phyloP scores from a whole-genome alignment of 2,888 invertebrate species.

The Halictus quadricinctus region DNA sequence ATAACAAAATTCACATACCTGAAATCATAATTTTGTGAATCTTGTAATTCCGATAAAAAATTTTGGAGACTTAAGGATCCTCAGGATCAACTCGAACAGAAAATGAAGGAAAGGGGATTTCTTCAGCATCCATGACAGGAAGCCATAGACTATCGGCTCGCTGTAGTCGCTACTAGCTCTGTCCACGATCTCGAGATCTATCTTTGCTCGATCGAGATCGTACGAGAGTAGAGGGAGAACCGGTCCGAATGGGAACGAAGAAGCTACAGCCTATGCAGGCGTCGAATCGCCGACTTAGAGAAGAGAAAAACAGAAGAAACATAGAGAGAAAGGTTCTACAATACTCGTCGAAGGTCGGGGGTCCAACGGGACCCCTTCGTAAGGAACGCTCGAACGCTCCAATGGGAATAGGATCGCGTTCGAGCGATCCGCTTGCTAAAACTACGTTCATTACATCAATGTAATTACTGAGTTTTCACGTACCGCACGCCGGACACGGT shows the following conservation, averaged over 20 bases:
- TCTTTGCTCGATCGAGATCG: slow-evolving; percentile 56
- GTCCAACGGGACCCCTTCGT: slow-evolving; percentile 31
- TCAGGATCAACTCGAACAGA: neutral
- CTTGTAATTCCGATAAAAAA: neutral
- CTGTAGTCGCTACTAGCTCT: neutral
- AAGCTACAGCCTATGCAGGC: neutral
- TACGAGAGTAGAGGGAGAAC: slow-evolving; percentile 40
- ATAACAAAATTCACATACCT: neutral
- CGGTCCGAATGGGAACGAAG: neutral
- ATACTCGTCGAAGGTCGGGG: slow-evolving; percentile 43
- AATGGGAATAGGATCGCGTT: slow-evolving; percentile 53
- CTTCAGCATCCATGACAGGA: neutral
- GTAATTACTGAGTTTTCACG: slow-evolving; percentile 80
- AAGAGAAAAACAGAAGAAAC: slow-evolving; percentile 11
- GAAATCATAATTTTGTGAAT: neutral
- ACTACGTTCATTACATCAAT: slow-evolving; percentile 78
- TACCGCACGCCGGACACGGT: slow-evolving; percentile 76
- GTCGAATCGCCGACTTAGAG: slow-evolving; percentile 27
- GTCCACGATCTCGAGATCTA: slow-evolving; percentile 40
- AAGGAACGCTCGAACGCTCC: slow-evolving; percentile 58
- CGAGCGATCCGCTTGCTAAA: slow-evolving; percentile 57
- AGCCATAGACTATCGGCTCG: neutral
- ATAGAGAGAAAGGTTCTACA: slow-evolving; percentile 37
- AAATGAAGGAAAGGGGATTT: neutral
- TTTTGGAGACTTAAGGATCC: neutral